These are phyloP conservation scores for Craseonycteris thonglongyai DNA, from an alignment of 2,113 vertebrate species.

Conservation along the genomic window DNA sequence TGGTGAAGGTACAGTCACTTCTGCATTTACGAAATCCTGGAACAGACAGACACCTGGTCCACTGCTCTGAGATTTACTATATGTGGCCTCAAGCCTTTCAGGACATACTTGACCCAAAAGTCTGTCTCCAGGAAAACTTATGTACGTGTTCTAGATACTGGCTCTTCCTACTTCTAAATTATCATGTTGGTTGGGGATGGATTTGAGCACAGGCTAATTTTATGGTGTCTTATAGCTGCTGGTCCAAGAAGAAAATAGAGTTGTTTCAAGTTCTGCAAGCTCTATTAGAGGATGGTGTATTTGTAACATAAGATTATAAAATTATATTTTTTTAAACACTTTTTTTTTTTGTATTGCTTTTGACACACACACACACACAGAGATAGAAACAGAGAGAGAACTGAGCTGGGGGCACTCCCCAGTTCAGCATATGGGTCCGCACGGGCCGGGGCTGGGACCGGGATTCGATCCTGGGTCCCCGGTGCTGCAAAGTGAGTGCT, in stretches of 20 bases:
- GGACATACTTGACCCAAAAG: neutral
- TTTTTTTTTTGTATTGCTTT: too few relatives aligned
- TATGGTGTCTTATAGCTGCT: neutral
- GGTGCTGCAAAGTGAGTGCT: too few relatives aligned
- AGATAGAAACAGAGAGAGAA: too few relatives aligned
- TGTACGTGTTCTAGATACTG: neutral
- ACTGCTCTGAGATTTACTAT: neutral
- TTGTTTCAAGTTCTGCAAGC: constrained; percentile 20
- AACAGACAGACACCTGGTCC: neutral
- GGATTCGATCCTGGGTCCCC: too few relatives aligned
- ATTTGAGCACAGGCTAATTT: neutral
- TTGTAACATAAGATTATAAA: constrained; percentile 55
- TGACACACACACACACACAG: too few relatives aligned
- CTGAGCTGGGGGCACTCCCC: too few relatives aligned
- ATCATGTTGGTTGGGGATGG: neutral
- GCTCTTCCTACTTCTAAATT: neutral
- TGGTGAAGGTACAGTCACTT: neutral
- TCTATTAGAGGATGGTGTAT: constrained; percentile 32
- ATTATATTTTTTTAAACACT: too few relatives aligned
- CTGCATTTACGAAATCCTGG: neutral
- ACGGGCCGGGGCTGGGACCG: too few relatives aligned
- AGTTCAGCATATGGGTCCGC: too few relatives aligned
- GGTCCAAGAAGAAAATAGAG: constrained; percentile 39
- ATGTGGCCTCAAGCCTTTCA: neutral
- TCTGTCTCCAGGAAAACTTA: neutral